Evolutionary conservation across 2,797 vertebrate genomes (phyloP), one percentile per base, ranked within the genome.

Genomic region (Kryptopterus vitreolus): DNA sequence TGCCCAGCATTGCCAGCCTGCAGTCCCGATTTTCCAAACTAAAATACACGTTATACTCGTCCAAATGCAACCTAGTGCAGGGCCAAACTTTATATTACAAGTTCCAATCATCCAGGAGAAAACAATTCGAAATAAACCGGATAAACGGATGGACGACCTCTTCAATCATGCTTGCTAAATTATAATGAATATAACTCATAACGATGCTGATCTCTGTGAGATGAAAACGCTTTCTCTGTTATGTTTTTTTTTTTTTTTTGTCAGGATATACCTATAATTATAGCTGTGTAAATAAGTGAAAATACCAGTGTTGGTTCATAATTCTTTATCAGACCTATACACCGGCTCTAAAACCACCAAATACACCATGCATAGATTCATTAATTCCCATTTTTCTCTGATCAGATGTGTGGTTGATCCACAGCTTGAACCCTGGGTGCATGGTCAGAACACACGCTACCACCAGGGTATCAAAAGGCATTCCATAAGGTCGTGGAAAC

Each of bases 371-470:
- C 7, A 38, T 65, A n/a, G 20, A 66, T 66, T 15, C 8, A 43
- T 24, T 24, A 8, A 66, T n/a, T 43, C 10, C 22, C n/a, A n/a
- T n/a, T n/a, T 57, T 58, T 46, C 48, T 4, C 38, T 29, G 22
- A 26, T 46, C 35, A 43, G 33, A 15, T 13, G 26, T 59, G 24
- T 75, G 35, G n/a, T 48, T 35, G 6, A 29, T 58, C 7, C 33
- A 74, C 35, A 43, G 55, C 72, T 46, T 10, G 16, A 75, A 59
- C 16, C 20, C 38, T 29, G 38, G 35, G 9, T n/a, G 7, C 57
- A 75, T 29, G 35, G 57, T 75, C 59, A 58, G 38, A 35, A 46
- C 55, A 75, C 57, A 73, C 7, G 33, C 13, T 74, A 10, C 33
- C 20, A 15, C 55, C 35, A 58, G 71, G 58, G 33, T 43, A 74